phyloP scores from a whole-genome alignment of 2,797 vertebrate species.

The Epinephelus awoara region DNA sequence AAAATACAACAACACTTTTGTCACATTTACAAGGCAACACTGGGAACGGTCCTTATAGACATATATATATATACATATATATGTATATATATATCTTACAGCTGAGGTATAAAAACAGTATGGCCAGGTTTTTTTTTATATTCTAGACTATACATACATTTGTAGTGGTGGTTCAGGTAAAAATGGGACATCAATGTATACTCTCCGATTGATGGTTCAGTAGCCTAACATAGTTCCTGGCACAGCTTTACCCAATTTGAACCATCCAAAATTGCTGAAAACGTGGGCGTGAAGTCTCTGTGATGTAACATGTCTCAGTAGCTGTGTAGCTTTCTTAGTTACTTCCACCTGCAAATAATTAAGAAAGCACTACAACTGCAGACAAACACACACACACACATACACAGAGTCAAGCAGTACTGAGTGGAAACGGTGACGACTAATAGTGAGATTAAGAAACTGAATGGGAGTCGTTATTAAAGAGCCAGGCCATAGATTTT shows the following conservation, averaged over 20 bases:
- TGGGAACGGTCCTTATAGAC: no score
- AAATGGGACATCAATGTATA: no score
- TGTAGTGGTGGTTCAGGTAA: no score
- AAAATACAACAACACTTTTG: no score
- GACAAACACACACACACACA: not conserved
- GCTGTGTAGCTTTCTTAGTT: conserved; percentile 5
- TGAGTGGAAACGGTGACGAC: conserved; percentile 33
- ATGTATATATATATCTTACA: no score
- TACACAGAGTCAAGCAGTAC: conserved; percentile 16
- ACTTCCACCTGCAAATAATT: conserved; percentile 18
- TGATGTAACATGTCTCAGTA: not conserved
- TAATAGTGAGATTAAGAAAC: conserved; percentile 40
- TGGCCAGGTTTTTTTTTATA: no score
- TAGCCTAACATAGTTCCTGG: not conserved
- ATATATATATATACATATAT: no score
- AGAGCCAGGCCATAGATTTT: conserved; percentile 19
- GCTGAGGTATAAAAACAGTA: no score
- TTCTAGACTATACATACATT: no score
- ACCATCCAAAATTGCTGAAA: not conserved
- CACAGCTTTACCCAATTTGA: not conserved
- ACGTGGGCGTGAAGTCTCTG: not conserved
- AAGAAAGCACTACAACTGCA: not conserved
- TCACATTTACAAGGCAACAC: no score
- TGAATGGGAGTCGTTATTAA: conserved; percentile 29
- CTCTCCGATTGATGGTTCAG: not conserved